A percentile compares a stretch with the other conserved stretches of the same genome.
Conservation (phyloP, 2,888 invertebrate species). For the Poecilus cupreus region DNA sequence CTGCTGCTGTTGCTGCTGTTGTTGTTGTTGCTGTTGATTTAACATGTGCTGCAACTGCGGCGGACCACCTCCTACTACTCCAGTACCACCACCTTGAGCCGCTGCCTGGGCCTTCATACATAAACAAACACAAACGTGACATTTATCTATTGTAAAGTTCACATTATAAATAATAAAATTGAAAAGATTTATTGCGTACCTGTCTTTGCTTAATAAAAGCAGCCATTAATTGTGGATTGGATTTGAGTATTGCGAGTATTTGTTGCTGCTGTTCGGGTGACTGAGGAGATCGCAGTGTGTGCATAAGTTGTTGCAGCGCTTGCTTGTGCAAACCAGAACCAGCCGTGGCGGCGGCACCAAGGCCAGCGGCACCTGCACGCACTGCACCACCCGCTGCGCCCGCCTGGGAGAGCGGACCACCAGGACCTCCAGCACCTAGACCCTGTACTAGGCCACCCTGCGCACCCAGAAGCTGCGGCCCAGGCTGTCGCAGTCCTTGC, state of each 20-base stretch:
- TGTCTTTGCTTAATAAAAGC: conserved; percentile 94
- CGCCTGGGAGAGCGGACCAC: conserved; percentile 68
- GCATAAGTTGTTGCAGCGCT: conserved; percentile 90
- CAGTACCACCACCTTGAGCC: conserved; percentile 66
- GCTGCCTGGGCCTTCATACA: conserved; percentile 67
- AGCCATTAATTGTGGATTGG: conserved; percentile 96
- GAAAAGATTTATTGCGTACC: conserved; percentile 69
- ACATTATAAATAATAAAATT: background rate
- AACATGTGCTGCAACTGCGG: conserved; percentile 75
- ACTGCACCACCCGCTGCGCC: conserved; percentile 62
- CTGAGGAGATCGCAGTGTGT: conserved; percentile 91
- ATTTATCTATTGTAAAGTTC: background rate
- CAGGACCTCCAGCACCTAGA: conserved; percentile 70
- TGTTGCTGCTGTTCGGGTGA: conserved; percentile 95
- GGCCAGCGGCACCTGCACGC: conserved; percentile 61
- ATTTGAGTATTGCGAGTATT: conserved; percentile 91
- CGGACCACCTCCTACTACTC: conserved; percentile 69
- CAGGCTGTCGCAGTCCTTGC: conserved; percentile 73
- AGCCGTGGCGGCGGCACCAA: conserved; percentile 64
- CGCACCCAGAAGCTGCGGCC: conserved; percentile 73
- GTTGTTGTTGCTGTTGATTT: conserved; percentile 71
- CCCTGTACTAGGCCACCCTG: conserved; percentile 68
- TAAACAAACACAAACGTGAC: conserved; percentile 4
- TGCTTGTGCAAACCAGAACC: conserved; percentile 75
- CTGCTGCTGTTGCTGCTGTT: conserved; percentile 74